Percentiles rank a stretch among this genome's conserved stretches.
These are phyloP conservation scores for Lepidocolaptes lacrymiger DNA, from an alignment of 2,797 vertebrate genomes.

Conservation along the genomic window DNA sequence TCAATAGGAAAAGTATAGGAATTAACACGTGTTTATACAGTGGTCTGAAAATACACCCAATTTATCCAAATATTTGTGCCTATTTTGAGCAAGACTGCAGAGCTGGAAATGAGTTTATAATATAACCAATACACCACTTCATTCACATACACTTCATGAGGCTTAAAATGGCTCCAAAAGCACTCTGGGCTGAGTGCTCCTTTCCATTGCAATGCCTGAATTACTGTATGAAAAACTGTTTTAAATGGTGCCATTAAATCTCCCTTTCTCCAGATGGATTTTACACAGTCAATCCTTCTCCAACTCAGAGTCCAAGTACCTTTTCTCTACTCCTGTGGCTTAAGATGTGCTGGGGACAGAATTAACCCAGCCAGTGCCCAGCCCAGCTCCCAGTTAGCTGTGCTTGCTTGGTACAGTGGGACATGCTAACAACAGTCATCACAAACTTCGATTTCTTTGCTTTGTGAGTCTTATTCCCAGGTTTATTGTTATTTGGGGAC, in stretches of 20 bases:
- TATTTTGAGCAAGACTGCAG: not conserved
- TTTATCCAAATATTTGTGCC: not conserved
- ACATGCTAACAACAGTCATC: not conserved
- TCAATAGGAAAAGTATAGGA: not conserved
- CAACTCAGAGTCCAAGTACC: not conserved
- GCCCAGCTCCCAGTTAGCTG: not conserved
- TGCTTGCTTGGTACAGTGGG: not conserved
- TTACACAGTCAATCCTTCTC: not conserved
- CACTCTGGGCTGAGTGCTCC: not conserved
- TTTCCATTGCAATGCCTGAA: not conserved
- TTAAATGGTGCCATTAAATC: not conserved
- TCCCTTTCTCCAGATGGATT: not conserved
- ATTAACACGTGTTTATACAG: not conserved
- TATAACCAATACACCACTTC: not conserved
- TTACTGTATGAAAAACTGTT: not conserved
- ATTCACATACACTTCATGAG: not conserved
- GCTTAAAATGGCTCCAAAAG: not conserved
- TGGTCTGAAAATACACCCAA: not conserved
- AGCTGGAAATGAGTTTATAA: not conserved
- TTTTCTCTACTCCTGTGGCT: not conserved
- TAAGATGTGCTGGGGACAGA: not conserved
- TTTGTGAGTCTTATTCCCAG: not conserved
- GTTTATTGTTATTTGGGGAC: not conserved
- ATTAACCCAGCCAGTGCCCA: not conserved
- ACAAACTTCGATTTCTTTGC: not conserved